Evolutionary conservation across 2,113 vertebrate species (phyloP).

Genomic region (Rhipidura dahli): DNA sequence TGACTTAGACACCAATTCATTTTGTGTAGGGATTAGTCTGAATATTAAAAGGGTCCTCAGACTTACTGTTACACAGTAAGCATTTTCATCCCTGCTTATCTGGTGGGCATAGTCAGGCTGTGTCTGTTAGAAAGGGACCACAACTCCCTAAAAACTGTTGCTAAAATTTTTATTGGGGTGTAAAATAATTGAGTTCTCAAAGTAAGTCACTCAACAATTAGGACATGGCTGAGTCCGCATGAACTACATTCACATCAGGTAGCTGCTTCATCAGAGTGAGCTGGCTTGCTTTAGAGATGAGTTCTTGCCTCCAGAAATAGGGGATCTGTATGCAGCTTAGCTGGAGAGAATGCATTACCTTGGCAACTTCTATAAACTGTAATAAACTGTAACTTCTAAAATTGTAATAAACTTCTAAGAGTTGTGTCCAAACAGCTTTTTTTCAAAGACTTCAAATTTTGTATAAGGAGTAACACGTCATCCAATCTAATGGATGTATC

Average conservation of each 20-base stretch:
- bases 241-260: background rate
- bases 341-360: background rate
- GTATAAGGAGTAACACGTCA: background rate
- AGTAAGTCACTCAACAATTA: background rate
- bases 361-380: background rate
- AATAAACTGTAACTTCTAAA: background rate
- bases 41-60: background rate
- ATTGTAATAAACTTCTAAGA: background rate
- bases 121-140: background rate
- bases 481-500: background rate
- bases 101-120: background rate
- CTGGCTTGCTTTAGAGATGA: background rate
- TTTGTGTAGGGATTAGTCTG: background rate
- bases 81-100: background rate
- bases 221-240: background rate
- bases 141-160: background rate
- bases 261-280: background rate
- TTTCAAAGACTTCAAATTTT: background rate
- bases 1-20: background rate
- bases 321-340: background rate
- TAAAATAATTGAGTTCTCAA: background rate
- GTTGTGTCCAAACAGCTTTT: background rate
- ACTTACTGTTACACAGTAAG: background rate
- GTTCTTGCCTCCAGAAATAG: background rate
- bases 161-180: background rate